Evolutionary conservation across 2,113 vertebrate species (phyloP), one percentile per base, ranked within the genome.

Genomic region (Pyxicephalus adspersus): DNA sequence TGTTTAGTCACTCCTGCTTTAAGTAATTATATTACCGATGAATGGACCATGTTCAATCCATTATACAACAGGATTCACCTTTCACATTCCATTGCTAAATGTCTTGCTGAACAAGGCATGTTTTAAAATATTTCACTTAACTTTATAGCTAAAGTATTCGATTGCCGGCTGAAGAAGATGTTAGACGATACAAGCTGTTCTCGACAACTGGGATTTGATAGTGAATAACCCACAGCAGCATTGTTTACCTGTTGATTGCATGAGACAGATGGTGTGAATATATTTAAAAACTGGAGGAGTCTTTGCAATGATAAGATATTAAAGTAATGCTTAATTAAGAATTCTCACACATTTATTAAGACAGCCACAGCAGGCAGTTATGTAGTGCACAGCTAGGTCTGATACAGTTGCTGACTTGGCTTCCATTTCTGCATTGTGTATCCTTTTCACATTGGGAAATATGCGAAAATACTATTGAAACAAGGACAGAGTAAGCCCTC

Each of bases 241-340:
- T 76, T 87, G 83, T 89, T 91, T 86, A 85, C 86, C 88, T 84
- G 83, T 83, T 80, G 85, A 90, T 84, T 88, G 84, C 64, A 51
- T 22, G 84, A 92, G 80, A 87, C 86, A 90, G 90, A 91, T 91
- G 90, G 89, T 80, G 80, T 87, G 87, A 89, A 90, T 89, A 88
- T 85, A 87, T 91, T 90, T 88, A 87, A 87, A 74, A 86, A 83
- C 83, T 70, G 20, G 83, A 87, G 80, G 34, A 75, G 52, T 65
- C 63, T 82, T 58, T n/a, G 31, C 70, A 82, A 64, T 81, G 68
- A 64, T 64, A 28, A 73, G 61, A 75, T 82, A 75, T 82, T 81
- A 74, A 66, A 31, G 71, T 31, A 81, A 74, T 74, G n/a, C 57
- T 66, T 74, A 81, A 74, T 81, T 75, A 82, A 63, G 51, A 45